Base-by-base conservation (phyloP, 2,113 vertebrate genomes). In the Leucoraja erinaceus region DNA sequence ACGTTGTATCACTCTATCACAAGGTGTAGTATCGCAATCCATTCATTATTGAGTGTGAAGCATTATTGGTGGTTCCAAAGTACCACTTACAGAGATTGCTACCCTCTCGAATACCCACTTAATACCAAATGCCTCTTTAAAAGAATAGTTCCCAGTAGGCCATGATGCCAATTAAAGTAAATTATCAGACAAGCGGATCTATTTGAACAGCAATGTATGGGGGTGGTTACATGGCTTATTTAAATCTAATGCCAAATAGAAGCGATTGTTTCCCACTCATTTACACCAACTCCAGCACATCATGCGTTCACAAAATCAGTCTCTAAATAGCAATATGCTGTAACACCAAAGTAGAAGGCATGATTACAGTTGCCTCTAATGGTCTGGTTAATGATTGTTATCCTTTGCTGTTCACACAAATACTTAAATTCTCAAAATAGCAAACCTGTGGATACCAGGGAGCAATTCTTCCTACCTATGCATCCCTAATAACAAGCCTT, bases 51-150 rank as follows among this genome's bases (percentile, higher is more conserved):
- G 56, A 86, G 56, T 14, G 4, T 61, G 83, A 59, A 4, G n/a
- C 16, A 12, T 86, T 63, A 86, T 31, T 63, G 59, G 59, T 86
- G 25, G 59, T 31, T 63, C 59, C n/a, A 20, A 31, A 66, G 59
- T 31, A n/a, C 4, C 83, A n/a, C 56, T 86, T 86, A 61, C 54
- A 31, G 6, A 18, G 59, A 88, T 88, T 88, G 83, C 31, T 88
- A 63, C 83, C 59, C 59, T 63, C 28, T 31, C 14, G 28, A 63
- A 88, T 88, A 66, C 59, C 83, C n/a, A 63, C 83, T 88, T 66
- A 88, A 63, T 88, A 18, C 83, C 83, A 88, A 88, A 88, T 88
- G 83, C 79, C 79, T 28, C 79, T 83, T 83, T 59, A 56, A 83
- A 31, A 8, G 83, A 88, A 66, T 88, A 88, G 83, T n/a, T 88